phyloP scores from a whole-genome alignment of 2,888 invertebrate species.

The Meliscaeva auricollis region DNA sequence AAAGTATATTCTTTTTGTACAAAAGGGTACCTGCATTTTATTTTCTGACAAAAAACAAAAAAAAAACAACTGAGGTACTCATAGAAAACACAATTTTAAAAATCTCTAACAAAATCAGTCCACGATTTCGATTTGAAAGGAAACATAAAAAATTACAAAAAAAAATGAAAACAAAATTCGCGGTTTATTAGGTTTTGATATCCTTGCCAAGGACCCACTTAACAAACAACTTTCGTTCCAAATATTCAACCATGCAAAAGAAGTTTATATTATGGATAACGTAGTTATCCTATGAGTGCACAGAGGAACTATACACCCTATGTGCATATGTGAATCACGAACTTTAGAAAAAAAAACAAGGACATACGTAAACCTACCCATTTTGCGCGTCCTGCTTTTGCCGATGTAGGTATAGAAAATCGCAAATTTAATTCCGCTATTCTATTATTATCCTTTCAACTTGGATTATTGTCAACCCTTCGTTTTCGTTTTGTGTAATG shows the following conservation, averaged over 20 bases:
- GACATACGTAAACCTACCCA: conserved; percentile 8
- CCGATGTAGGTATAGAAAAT: conserved; percentile 34
- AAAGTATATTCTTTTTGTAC: conserved; percentile 8
- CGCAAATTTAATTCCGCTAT: conserved; percentile 73
- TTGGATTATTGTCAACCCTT: conserved; percentile 75
- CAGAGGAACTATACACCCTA: background rate
- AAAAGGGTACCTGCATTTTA: conserved; percentile 55
- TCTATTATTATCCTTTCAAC: conserved; percentile 74
- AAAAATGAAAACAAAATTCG: conserved; percentile 55
- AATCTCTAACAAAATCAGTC: conserved; percentile 45
- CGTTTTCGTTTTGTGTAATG: conserved; percentile 60
- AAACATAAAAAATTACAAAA: background rate
- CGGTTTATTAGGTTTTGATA: conserved; percentile 74
- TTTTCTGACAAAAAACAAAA: background rate
- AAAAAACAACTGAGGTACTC: background rate
- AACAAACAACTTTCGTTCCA: conserved; percentile 55
- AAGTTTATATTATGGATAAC: conserved; percentile 56
- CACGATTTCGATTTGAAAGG: conserved; percentile 57
- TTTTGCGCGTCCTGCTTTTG: conserved; percentile 31
- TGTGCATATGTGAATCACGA: conserved; percentile 43
- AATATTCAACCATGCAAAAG: conserved; percentile 46
- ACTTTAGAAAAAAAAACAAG: background rate
- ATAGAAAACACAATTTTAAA: conserved; percentile 50
- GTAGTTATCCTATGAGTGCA: conserved; percentile 56
- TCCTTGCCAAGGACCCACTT: conserved; percentile 60